phyloP scores from a whole-genome alignment of 2,797 vertebrate species.

The Myotis planiceps region DNA sequence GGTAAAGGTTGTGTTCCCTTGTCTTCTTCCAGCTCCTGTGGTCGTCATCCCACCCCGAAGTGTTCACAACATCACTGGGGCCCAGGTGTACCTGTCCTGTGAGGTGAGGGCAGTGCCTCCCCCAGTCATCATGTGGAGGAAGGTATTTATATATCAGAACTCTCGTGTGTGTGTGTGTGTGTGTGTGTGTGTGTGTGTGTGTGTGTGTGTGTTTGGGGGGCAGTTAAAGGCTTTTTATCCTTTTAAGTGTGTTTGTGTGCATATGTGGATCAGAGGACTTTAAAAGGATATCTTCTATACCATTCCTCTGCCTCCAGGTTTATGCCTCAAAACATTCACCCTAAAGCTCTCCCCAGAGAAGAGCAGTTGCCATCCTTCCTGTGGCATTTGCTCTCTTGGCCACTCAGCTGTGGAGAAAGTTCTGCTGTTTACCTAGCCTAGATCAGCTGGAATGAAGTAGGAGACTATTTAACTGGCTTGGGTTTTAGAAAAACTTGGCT shows the following conservation, averaged over 20 bases:
- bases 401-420: background rate
- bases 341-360: background rate
- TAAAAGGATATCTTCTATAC: background rate
- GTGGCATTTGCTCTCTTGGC: background rate
- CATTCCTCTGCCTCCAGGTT: background rate
- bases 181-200: background rate
- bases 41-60: slow-evolving; percentile 79
- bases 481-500: background rate
- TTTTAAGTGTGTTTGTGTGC: background rate
- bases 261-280: background rate
- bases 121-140: slow-evolving; percentile 84
- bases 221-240: background rate
- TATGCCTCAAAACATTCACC: background rate
- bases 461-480: background rate
- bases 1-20: background rate
- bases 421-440: background rate
- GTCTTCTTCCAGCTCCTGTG: slow-evolving; percentile 79
- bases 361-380: background rate
- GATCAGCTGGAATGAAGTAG: background rate
- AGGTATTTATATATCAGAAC: slow-evolving; percentile 73
- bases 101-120: slow-evolving; percentile 84
- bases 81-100: slow-evolving; percentile 83
- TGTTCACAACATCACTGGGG: slow-evolving; percentile 83
- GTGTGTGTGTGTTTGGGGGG: background rate
- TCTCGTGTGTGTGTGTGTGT: fast-evolving